Evolutionary conservation across 2,888 invertebrate genomes (phyloP).

Genomic region (Drosophila maculinotata): DNA sequence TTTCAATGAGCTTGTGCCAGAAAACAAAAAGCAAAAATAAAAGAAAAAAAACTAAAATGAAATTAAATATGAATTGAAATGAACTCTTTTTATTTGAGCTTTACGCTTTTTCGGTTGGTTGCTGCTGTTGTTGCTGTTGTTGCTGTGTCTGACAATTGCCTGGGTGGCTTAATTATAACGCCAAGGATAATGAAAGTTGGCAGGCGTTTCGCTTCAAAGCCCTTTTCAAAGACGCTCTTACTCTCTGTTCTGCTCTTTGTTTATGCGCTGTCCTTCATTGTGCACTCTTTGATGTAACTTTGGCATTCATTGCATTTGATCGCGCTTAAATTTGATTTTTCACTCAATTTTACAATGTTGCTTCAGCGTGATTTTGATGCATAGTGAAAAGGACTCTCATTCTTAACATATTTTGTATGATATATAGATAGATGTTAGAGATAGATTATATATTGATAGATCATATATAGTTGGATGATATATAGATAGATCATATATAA

Average conservation of each 20-base stretch:
- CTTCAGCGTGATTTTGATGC: no score
- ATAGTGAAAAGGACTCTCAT: no score
- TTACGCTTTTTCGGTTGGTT: not conserved
- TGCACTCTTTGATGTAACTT: no score
- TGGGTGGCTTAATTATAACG: slow-evolving; percentile 27
- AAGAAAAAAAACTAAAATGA: slow-evolving; percentile 30
- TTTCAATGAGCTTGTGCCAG: slow-evolving; percentile 16
- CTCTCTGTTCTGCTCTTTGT: not conserved
- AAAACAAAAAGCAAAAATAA: slow-evolving; percentile 1
- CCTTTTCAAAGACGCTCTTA: not conserved
- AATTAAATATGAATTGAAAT: slow-evolving; percentile 52
- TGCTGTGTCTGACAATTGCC: slow-evolving; percentile 30
- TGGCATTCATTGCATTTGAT: no score
- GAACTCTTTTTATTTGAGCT: slow-evolving; percentile 23
- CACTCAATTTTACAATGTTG: no score
- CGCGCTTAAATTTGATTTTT: no score
- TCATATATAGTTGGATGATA: no score
- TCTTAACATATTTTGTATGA: no score
- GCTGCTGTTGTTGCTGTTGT: slow-evolving; percentile 11
- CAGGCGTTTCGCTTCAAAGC: not conserved
- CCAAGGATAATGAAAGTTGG: slow-evolving; percentile 11
- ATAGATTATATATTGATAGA: no score
- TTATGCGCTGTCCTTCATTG: not conserved
- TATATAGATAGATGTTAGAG: no score
- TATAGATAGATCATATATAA: no score